Conservation (phyloP, 1,140 invertebrate species). For the Neodiprion virginianus region DNA sequence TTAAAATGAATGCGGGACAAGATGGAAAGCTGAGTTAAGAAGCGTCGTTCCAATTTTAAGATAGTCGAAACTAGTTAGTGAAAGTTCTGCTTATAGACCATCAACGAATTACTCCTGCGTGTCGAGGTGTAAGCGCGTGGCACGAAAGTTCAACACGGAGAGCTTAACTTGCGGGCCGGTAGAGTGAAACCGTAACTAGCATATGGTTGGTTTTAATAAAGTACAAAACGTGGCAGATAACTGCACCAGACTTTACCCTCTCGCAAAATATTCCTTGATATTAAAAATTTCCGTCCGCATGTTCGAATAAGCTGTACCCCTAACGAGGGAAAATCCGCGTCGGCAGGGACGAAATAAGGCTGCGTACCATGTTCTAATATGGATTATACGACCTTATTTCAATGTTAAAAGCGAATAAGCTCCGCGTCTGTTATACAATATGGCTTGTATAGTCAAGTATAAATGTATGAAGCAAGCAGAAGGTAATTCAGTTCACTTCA, state of each 20-base stretch:
- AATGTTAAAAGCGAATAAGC: not conserved
- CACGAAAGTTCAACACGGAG: not conserved
- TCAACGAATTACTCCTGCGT: too few species aligned
- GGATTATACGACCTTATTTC: not conserved
- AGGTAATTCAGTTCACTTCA: not conserved
- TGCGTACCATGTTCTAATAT: not conserved
- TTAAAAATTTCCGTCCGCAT: slow-evolving; percentile 43
- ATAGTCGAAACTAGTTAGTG: too few species aligned
- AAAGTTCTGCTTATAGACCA: too few species aligned
- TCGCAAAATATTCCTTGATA: slow-evolving; percentile 40
- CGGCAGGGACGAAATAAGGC: slow-evolving; percentile 43
- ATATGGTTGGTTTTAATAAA: slow-evolving; percentile 33
- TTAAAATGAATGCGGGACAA: too few species aligned
- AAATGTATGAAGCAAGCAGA: not conserved
- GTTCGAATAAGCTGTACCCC: slow-evolving; percentile 34
- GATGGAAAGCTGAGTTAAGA: too few species aligned
- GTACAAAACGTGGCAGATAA: slow-evolving; percentile 28
- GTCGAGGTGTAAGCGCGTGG: too few species aligned
- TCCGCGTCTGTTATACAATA: not conserved
- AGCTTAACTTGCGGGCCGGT: not conserved
- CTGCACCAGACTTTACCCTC: slow-evolving; percentile 33
- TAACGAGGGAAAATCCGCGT: slow-evolving; percentile 38
- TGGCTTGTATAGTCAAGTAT: not conserved
- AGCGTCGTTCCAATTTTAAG: too few species aligned
- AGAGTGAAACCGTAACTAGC: slow-evolving; percentile 3